Evolutionary conservation across 2,888 invertebrate species (phyloP).

Genomic region (Drosophila ochracea): DNA sequence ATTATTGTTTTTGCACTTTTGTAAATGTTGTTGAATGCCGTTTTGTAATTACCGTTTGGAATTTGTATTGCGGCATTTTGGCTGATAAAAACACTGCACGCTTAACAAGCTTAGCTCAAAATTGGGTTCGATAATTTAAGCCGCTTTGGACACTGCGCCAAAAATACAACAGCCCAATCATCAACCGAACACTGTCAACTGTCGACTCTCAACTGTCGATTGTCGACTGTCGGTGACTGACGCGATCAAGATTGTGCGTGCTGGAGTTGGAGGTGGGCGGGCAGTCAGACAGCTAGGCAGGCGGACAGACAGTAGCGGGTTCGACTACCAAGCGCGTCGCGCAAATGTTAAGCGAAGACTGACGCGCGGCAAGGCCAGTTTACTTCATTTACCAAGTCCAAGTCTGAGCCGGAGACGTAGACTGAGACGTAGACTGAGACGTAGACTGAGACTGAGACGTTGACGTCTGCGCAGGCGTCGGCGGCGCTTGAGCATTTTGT

Average conservation of each 20-base stretch:
- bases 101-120: conserved; percentile 43
- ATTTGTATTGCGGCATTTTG: conserved; percentile 55
- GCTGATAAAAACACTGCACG: conserved; percentile 49
- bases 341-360: conserved; percentile 74
- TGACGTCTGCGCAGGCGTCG: conserved; percentile 20
- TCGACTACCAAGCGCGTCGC: conserved; percentile 50
- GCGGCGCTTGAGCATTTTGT: conserved; percentile 33
- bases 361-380: conserved; percentile 73
- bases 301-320: conserved; percentile 10
- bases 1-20: conserved; percentile 9
- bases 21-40: conserved; percentile 37
- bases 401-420: conserved; percentile 43
- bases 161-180: conserved; percentile 41
- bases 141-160: conserved; percentile 54
- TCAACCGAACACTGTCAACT: conserved; percentile 25
- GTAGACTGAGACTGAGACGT: conserved; percentile 24
- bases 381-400: conserved; percentile 75
- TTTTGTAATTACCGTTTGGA: conserved; percentile 69
- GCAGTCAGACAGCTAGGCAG: neutral
- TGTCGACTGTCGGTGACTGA: conserved; percentile 7
- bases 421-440: neutral
- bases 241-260: conserved; percentile 32
- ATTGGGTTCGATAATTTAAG: conserved; percentile 62
- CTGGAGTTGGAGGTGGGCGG: conserved; percentile 20
- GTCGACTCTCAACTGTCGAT: conserved; percentile 24